A percentile compares a stretch with the other conserved stretches of the same genome.
phyloP scores from a whole-genome alignment of 2,113 vertebrate genomes.

The Anolis carolinensis region DNA sequence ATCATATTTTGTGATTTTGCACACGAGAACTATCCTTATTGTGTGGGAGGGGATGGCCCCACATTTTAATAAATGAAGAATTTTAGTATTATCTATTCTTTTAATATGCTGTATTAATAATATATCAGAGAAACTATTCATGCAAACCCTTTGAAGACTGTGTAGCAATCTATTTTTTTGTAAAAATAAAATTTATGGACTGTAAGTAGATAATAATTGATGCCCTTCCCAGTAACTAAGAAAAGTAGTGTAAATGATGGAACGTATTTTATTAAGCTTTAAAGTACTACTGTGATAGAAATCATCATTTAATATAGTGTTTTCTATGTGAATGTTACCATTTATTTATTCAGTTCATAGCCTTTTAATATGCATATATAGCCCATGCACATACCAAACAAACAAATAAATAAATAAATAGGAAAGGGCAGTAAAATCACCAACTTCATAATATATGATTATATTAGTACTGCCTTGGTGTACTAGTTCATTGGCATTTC shows the following conservation, averaged over 20 bases:
- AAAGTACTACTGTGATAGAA: neutral
- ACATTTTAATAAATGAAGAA: neutral
- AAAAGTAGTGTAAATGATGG: neutral
- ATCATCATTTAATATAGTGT: neutral
- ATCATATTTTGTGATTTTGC: conserved; percentile 4
- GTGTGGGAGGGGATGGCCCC: neutral
- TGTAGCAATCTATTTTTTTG: neutral
- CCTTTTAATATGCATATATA: too few species aligned
- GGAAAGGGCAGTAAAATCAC: neutral
- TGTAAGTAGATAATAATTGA: neutral
- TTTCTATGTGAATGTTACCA: neutral
- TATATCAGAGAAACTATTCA: neutral
- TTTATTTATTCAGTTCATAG: neutral
- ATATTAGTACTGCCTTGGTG: neutral
- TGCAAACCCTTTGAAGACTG: neutral
- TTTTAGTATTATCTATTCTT: neutral
- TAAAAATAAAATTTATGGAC: neutral
- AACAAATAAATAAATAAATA: neutral
- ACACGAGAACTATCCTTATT: neutral
- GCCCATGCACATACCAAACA: neutral
- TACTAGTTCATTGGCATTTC: neutral
- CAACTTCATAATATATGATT: neutral
- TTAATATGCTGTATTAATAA: conserved; percentile 20
- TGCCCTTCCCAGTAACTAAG: neutral
- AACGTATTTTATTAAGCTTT: neutral